Evolutionary conservation across 2,113 vertebrate genomes (phyloP).

Genomic region (Orthochromis malagaraziensis): DNA sequence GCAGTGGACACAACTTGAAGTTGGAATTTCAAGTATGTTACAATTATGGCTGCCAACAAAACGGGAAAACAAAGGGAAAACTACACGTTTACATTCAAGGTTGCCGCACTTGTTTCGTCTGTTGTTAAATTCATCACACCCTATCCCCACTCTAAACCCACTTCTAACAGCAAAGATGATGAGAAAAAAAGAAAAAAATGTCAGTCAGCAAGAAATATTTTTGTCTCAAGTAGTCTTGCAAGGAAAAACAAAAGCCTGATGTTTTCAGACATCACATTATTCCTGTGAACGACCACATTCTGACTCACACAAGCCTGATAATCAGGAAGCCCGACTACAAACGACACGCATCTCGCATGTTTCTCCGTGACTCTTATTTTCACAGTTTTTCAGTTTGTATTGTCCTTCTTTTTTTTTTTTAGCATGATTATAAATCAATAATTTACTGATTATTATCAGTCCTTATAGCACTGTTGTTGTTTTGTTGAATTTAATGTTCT

Average conservation of each 20-base stretch:
- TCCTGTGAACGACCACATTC: not conserved
- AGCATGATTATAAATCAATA: not conserved
- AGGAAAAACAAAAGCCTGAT: not conserved
- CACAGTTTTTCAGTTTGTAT: not conserved
- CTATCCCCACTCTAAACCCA: not conserved
- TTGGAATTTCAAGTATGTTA: not conserved
- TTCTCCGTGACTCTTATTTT: not conserved
- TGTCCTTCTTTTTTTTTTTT: not conserved
- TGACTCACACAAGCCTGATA: not conserved
- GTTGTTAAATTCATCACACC: not conserved
- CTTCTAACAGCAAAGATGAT: not conserved
- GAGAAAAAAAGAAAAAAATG: not conserved
- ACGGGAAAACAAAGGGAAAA: not conserved
- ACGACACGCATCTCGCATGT: not conserved
- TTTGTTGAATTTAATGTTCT: not conserved
- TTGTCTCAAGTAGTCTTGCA: not conserved
- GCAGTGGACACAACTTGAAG: not conserved
- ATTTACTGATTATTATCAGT: not conserved
- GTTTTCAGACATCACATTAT: not conserved
- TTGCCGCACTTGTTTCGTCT: accelerated
- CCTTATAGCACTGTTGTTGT: not conserved
- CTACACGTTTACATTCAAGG: accelerated
- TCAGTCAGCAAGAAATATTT: not conserved
- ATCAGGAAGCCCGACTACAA: not conserved
- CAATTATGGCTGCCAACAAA: not conserved